Base-by-base conservation (phyloP, 2,113 vertebrate genomes). In the Labeo catla region DNA sequence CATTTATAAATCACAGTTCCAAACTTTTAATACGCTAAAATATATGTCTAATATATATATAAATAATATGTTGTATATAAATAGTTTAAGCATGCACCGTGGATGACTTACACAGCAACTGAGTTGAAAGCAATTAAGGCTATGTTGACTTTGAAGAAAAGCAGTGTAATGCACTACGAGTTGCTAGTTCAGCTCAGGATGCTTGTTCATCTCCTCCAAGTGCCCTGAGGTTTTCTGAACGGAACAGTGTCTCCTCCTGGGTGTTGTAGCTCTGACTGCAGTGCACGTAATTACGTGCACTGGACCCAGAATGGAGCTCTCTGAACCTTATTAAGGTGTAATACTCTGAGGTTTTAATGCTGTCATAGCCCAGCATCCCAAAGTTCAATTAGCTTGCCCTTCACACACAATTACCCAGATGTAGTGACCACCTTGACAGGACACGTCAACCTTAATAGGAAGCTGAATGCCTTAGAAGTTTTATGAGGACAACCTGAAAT, bases 241-340 rank as follows among this genome's bases (percentile, higher is more conserved):
- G 39, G 77, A 87, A 79, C 45, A 76, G 65, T 57, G 59, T 87
- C 90, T 76, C 81, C 84, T 72, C 49, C 49, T 68, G 86, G 43
- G 86, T 84, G 28, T 80, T 84, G 76, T 66, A 39, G 65, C 36
- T 2, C 15, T 12, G 76, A 45, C 36, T 45, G 76, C 82, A 68
- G 88, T 89, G 89, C 91, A 84, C 89, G 89, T 93, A 92, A 93
- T 94, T 94, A 93, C 91, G 91, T 89, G 91, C 90, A 91, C 89
- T 83, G 83, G 88, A 91, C 90, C 91, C 88, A 90, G 76, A 89
- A 80, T 77, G 61, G 57, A 84, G 88, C 89, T 87, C 90, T 83
- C 66, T 88, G 90, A 91, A 89, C 74, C 84, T 91, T 86, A 92
- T 93, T 93, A 93, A 92, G 88, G 88, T 88, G 90, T 89, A 86